Evolutionary conservation across 2,797 vertebrate genomes (phyloP).

Genomic region (Lerista edwardsae): DNA sequence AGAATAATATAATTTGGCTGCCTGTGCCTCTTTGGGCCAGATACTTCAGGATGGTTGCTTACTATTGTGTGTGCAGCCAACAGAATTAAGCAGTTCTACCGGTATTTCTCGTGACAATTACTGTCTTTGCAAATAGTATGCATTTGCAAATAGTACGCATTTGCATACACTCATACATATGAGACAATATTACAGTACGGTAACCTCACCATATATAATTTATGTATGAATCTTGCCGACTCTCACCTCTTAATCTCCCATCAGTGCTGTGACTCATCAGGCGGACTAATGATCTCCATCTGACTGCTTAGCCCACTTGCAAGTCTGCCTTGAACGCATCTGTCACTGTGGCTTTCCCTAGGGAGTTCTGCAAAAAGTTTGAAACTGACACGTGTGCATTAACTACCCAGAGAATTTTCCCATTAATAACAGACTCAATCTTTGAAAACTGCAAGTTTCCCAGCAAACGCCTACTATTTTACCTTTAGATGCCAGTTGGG

Average conservation of each 20-base stretch:
- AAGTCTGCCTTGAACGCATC: constrained; percentile 52
- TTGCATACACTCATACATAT: not conserved
- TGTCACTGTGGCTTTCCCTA: constrained; percentile 55
- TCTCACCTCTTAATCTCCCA: constrained; percentile 76
- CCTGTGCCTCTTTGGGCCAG: not conserved
- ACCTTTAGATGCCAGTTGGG: constrained; percentile 22
- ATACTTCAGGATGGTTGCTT: constrained; percentile 12
- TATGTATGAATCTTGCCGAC: constrained; percentile 40
- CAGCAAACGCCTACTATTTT: constrained; percentile 35
- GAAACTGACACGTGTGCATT: constrained; percentile 69
- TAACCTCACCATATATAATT: constrained; percentile 40
- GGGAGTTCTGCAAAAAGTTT: constrained; percentile 63
- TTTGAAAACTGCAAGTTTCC: constrained; percentile 42
- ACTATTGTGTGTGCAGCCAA: not conserved
- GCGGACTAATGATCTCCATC: constrained; percentile 77
- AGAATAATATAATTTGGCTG: rapidly evolving
- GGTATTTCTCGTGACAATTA: not conserved
- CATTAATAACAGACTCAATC: constrained; percentile 63
- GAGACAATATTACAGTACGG: constrained; percentile 20
- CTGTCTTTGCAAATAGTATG: not conserved
- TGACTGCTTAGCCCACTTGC: constrained; percentile 63
- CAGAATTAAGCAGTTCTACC: not conserved
- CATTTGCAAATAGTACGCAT: not conserved
- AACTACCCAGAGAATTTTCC: constrained; percentile 73
- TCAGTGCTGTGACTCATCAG: constrained; percentile 70